These are phyloP conservation scores for Falco concolor DNA, from an alignment of 2,797 vertebrate genomes.

Conservation along the genomic window DNA sequence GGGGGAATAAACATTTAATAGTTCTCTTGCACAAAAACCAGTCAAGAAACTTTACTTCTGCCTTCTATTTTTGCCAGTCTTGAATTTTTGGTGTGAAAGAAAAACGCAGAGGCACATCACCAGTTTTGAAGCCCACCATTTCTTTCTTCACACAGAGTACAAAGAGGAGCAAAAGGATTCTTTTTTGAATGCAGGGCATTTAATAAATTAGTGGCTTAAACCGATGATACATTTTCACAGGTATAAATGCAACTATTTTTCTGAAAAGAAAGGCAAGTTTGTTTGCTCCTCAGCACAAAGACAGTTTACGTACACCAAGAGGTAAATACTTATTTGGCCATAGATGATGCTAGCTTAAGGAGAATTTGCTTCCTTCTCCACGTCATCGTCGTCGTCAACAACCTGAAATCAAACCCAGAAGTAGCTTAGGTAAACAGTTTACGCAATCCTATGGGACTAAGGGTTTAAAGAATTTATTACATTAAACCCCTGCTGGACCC, in stretches of 20 bases:
- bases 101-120: neutral
- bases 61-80: neutral
- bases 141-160: neutral
- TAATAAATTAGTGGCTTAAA: constrained; percentile 22
- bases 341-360: constrained; percentile 46
- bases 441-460: neutral
- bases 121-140: neutral
- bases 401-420: constrained; percentile 67
- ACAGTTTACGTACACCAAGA: neutral
- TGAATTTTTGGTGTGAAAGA: neutral
- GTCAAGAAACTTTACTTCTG: neutral
- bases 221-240: neutral
- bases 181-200: neutral
- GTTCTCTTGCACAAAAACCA: neutral
- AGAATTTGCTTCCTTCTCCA: constrained; percentile 71
- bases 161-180: neutral
- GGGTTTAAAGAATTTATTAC: neutral
- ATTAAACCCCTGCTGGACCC: neutral
- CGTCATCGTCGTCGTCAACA: constrained; percentile 68
- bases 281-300: constrained; percentile 31
- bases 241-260: neutral
- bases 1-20: neutral
- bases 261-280: neutral
- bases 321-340: neutral
- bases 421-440: neutral